Percentiles rank a stretch among this genome's conserved stretches.
These are phyloP conservation scores for Staurois parvus DNA, from an alignment of 2,797 vertebrate genomes.

Conservation along the genomic window DNA sequence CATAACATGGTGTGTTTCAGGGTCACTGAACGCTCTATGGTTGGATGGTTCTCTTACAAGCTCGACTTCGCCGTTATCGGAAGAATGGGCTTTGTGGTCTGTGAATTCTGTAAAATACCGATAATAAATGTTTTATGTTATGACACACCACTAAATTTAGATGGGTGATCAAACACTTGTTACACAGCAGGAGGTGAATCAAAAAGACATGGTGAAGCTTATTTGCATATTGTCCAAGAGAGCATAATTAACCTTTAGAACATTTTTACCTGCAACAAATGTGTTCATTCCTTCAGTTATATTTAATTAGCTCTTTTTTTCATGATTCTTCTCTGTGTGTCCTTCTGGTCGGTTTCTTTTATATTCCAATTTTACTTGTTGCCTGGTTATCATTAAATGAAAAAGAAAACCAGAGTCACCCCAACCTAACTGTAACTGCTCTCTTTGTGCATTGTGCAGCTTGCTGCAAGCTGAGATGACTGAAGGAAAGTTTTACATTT, in stretches of 20 bases:
- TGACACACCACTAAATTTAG: background rate
- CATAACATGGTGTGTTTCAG: background rate
- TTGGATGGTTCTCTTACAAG: conserved; percentile 4
- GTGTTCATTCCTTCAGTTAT: background rate
- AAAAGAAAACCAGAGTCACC: too few relatives aligned
- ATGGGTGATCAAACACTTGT: background rate
- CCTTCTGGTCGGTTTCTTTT: background rate
- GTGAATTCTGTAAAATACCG: conserved; percentile 15
- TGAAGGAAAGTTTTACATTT: too few relatives aligned
- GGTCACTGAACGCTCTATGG: background rate
- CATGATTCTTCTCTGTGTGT: background rate
- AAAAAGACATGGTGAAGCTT: background rate
- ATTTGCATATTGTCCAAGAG: conserved; percentile 4
- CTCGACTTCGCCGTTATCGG: background rate
- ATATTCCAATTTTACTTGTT: background rate
- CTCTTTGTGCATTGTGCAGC: too few relatives aligned
- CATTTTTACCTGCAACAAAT: background rate
- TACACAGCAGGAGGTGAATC: background rate
- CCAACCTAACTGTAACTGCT: too few relatives aligned
- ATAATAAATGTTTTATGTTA: background rate
- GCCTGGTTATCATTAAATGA: background rate
- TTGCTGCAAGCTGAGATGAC: too few relatives aligned
- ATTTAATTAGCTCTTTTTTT: background rate
- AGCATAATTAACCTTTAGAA: conserved; percentile 8
- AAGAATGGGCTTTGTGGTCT: background rate